Percentiles rank a stretch among this genome's conserved stretches.
Evolutionary conservation across 2,113 vertebrate species (phyloP).

Genomic region (Pandion haliaetus): DNA sequence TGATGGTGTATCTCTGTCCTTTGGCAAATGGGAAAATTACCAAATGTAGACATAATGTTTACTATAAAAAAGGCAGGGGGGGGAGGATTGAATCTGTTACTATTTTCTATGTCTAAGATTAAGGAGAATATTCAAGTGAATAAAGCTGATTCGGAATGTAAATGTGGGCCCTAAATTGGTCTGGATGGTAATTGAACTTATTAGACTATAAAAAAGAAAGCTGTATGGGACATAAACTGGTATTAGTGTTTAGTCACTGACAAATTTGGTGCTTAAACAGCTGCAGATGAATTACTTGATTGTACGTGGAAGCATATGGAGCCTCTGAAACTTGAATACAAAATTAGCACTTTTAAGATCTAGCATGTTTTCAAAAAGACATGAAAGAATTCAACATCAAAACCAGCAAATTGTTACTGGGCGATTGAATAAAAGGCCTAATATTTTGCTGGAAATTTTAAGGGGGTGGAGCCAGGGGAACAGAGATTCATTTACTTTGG

Average conservation of each 20-base stretch:
- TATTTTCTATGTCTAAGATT: neutral
- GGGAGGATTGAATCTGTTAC: neutral
- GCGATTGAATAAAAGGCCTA: fast-evolving
- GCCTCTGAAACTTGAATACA: neutral
- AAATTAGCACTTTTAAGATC: neutral
- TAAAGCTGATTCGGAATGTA: neutral
- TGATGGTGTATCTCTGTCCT: neutral
- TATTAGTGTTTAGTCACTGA: neutral
- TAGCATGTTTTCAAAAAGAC: neutral
- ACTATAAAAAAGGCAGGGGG: fast-evolving
- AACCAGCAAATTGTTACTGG: neutral
- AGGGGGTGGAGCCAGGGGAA: fast-evolving
- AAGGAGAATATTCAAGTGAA: neutral
- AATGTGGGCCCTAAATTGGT: neutral
- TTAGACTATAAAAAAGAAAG: neutral
- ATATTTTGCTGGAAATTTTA: neutral
- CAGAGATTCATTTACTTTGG: neutral
- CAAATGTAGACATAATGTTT: neutral
- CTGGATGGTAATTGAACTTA: neutral
- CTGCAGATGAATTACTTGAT: neutral
- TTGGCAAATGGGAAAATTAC: neutral
- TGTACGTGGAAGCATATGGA: neutral
- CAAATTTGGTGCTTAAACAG: neutral
- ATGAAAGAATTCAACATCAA: neutral
- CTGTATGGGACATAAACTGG: neutral